Conservation (phyloP, 2,113 vertebrate genomes). For the Dunckerocampus dactyliophorus region DNA sequence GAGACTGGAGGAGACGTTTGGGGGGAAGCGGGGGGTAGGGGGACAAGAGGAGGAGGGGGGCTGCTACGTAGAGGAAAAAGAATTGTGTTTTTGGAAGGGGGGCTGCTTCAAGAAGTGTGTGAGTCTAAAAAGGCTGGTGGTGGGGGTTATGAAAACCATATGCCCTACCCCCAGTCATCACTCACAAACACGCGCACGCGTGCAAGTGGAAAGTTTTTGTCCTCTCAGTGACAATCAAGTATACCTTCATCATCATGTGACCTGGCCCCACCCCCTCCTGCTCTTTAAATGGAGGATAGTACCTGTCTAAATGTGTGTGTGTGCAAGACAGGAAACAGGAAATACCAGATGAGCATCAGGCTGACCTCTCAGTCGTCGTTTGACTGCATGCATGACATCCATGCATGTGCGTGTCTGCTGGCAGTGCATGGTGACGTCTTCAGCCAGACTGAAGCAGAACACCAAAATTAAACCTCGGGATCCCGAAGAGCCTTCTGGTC, state of each 20-base stretch:
- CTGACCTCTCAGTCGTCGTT: conserved; percentile 53
- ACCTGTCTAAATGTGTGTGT: conserved; percentile 14
- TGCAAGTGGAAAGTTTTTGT: not conserved
- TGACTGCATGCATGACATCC: not conserved
- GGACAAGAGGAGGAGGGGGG: conserved; percentile 36
- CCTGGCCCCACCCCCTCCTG: conserved; percentile 1
- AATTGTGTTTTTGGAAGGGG: conserved; percentile 61
- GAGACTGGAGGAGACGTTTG: conserved; percentile 46
- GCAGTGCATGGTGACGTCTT: not conserved
- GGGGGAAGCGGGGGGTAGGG: conserved; percentile 42
- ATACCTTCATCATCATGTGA: not conserved
- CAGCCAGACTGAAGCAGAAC: conserved; percentile 6
- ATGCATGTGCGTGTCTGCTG: not conserved
- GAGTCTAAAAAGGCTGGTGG: too few species aligned
- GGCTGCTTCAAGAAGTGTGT: conserved; percentile 2
- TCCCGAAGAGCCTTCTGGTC: conserved; percentile 61
- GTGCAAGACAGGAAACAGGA: conserved; percentile 62
- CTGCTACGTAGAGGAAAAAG: conserved; percentile 66
- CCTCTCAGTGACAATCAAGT: not conserved
- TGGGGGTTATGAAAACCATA: conserved; percentile 69
- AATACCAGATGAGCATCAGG: conserved; percentile 71
- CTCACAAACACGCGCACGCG: conserved; percentile 12
- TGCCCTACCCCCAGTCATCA: conserved; percentile 39
- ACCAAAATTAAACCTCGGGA: conserved; percentile 46
- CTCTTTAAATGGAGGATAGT: conserved; percentile 9